A percentile compares a stretch with the other conserved stretches of the same genome.
Conservation (phyloP, 1,140 invertebrate genomes). For the Diploscapter pachys region DNA sequence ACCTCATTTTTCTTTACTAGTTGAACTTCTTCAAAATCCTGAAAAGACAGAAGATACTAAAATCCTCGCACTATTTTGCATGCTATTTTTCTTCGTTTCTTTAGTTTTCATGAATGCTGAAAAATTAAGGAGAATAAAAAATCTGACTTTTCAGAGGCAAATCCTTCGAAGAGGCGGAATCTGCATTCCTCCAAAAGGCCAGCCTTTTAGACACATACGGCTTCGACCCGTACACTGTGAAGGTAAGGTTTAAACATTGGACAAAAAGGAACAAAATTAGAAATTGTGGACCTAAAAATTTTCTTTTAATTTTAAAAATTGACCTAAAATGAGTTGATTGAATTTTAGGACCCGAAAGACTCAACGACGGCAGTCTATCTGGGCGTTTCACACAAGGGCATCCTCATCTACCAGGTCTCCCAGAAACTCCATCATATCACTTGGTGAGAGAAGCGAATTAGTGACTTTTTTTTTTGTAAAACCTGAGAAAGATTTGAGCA, state of each 20-base stretch:
- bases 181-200: slow-evolving; percentile 79
- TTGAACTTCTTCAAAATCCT: too few species aligned
- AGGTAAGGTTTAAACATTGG: slow-evolving; percentile 66
- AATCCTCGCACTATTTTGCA: too few species aligned
- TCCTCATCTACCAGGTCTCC: slow-evolving; percentile 87
- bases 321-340: too few species aligned
- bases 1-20: too few species aligned
- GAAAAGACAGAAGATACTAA: too few species aligned
- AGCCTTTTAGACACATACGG: slow-evolving; percentile 89
- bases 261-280: too few species aligned
- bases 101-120: too few species aligned
- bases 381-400: slow-evolving; percentile 88
- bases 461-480: neutral
- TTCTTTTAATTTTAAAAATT: neutral
- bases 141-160: slow-evolving; percentile 58
- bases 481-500: too few species aligned
- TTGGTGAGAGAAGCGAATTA: slow-evolving; percentile 67
- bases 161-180: slow-evolving; percentile 69
- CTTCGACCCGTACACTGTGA: slow-evolving; percentile 94
- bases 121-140: neutral
- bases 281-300: too few species aligned
- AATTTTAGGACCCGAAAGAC: slow-evolving; percentile 71
- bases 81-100: too few species aligned
- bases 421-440: slow-evolving; percentile 87
- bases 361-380: slow-evolving; percentile 79